Conservation (phyloP, 2,888 invertebrate species). For the Thelaira solivaga region DNA sequence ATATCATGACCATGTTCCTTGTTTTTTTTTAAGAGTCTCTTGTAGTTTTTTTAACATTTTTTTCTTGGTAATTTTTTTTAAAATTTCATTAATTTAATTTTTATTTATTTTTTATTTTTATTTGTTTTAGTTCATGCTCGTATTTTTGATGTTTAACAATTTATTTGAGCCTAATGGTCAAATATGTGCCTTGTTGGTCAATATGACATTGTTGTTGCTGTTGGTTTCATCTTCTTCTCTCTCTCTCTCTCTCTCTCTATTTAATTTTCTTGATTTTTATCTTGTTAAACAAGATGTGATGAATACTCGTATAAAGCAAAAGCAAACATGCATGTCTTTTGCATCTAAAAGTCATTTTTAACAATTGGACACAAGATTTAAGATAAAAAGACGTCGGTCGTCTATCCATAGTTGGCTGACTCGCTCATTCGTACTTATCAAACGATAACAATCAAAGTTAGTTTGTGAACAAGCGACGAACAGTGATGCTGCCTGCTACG, state of each 20-base stretch:
- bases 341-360: constrained; percentile 53
- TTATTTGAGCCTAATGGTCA: constrained; percentile 49
- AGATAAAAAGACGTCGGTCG: constrained; percentile 46
- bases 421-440: constrained; percentile 31
- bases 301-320: constrained; percentile 44
- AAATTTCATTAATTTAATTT: constrained; percentile 22
- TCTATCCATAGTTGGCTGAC: constrained; percentile 34
- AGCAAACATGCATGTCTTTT: constrained; percentile 48
- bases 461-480: constrained; percentile 35
- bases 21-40: no score
- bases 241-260: background rate
- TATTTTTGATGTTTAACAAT: constrained; percentile 35
- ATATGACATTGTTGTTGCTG: background rate
- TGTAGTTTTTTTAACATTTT: constrained; percentile 22
- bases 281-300: constrained; percentile 51
- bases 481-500: no score
- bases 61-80: constrained; percentile 12
- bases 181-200: background rate
- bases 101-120: no score
- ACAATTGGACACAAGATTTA: constrained; percentile 50
- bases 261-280: constrained; percentile 19
- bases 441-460: constrained; percentile 51
- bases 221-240: background rate
- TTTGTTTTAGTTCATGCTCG: constrained; percentile 14
- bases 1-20: no score